These are phyloP conservation scores for Neolamprologus hecqui DNA, from an alignment of 2,113 vertebrate species.

Conservation along the genomic window DNA sequence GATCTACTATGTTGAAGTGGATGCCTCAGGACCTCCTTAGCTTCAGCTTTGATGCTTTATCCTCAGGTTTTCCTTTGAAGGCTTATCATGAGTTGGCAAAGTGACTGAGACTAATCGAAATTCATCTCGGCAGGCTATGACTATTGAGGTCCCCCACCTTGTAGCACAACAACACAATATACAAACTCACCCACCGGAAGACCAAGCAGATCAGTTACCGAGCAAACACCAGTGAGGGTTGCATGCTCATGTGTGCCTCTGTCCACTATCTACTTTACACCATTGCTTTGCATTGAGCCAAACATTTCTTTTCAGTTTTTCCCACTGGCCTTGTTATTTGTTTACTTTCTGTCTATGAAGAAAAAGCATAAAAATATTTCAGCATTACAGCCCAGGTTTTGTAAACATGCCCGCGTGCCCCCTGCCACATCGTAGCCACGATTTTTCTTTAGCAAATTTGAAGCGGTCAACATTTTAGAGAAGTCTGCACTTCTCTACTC, in stretches of 20 bases:
- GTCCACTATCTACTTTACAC: neutral
- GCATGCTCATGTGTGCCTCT: neutral
- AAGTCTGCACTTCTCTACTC: neutral
- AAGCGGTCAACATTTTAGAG: neutral
- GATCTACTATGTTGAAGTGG: neutral
- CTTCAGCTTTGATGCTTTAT: neutral
- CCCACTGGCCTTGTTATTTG: neutral
- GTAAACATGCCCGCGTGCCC: neutral
- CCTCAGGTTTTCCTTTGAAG: slow-evolving; percentile 19
- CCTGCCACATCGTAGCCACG: neutral
- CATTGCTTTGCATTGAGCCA: neutral
- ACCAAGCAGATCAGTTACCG: neutral
- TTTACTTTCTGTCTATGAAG: neutral
- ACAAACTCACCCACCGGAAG: neutral
- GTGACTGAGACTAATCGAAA: neutral
- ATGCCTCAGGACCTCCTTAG: neutral
- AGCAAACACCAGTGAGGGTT: neutral
- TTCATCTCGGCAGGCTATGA: neutral
- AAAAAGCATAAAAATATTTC: neutral
- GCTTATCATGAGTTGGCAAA: slow-evolving; percentile 21
- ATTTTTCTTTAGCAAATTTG: neutral
- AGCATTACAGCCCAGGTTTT: neutral
- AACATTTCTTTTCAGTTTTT: neutral
- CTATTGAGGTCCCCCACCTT: neutral
- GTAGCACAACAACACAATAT: neutral